phyloP scores from a whole-genome alignment of 2,113 vertebrate species.

The Agapornis roseicollis region DNA sequence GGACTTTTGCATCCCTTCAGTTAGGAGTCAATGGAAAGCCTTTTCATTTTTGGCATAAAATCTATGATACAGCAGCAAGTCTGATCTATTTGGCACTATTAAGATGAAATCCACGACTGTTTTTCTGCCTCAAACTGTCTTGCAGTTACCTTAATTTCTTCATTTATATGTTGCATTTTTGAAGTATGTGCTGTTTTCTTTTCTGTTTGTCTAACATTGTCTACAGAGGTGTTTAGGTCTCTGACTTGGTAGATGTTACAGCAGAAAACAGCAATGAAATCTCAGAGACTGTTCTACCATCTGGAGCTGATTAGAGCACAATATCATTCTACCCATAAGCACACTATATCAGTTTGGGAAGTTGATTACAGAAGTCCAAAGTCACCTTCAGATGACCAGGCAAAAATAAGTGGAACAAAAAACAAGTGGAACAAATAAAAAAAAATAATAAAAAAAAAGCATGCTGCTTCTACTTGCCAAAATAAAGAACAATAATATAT shows the following conservation, averaged over 20 bases:
- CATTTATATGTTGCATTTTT: not conserved
- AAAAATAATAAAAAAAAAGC: not conserved
- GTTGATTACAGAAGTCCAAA: not conserved
- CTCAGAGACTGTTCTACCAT: not conserved
- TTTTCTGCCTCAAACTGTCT: not conserved
- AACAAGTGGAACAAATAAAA: not conserved
- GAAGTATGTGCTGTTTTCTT: not conserved
- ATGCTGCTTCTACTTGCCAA: not conserved
- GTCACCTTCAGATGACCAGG: not conserved
- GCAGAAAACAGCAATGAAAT: not conserved
- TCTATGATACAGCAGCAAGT: not conserved
- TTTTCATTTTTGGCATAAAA: not conserved
- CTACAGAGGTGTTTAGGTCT: not conserved
- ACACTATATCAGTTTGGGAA: not conserved
- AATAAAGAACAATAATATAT: not conserved
- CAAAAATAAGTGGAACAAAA: not conserved
- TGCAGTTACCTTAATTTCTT: not conserved
- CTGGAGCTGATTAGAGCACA: not conserved
- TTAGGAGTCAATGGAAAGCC: not conserved
- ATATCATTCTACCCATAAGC: not conserved
- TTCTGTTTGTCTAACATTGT: not conserved
- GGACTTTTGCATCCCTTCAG: not conserved
- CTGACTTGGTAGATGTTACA: not conserved
- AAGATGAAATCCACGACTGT: not conserved
- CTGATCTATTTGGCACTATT: not conserved